Evolutionary conservation across 1,140 invertebrate species (phyloP).

Genomic region (Patella vulgata): DNA sequence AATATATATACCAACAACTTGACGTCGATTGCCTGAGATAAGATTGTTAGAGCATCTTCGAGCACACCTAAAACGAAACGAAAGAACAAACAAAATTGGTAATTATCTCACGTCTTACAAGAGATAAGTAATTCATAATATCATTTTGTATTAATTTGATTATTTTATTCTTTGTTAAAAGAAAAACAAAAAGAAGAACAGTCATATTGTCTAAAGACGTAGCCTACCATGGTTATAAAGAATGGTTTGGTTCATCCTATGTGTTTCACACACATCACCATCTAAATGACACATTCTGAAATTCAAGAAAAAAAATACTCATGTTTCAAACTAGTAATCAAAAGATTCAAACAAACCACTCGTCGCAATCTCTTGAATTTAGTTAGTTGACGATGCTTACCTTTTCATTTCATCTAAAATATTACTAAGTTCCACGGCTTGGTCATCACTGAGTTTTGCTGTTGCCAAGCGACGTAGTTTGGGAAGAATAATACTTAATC

Average conservation of each 20-base stretch:
- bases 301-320: slow-evolving; percentile 14
- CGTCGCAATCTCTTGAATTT: too few species aligned
- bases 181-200: too few species aligned
- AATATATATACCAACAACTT: slow-evolving; percentile 58
- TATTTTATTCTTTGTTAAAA: too few species aligned
- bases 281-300: slow-evolving; percentile 54
- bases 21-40: slow-evolving; percentile 60
- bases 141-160: too few species aligned
- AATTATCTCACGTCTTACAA: too few species aligned
- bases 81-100: too few species aligned
- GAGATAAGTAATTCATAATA: too few species aligned
- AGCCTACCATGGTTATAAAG: slow-evolving; percentile 56
- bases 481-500: slow-evolving; percentile 47
- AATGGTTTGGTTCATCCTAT: slow-evolving; percentile 58
- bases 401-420: slow-evolving; percentile 46
- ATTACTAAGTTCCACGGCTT: slow-evolving; percentile 43
- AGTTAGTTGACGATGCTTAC: slow-evolving; percentile 37
- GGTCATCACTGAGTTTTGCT: slow-evolving; percentile 52
- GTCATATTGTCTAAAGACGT: too few species aligned
- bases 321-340: too few species aligned
- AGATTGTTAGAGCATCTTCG: slow-evolving; percentile 50
- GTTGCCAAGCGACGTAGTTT: slow-evolving; percentile 46
- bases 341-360: too few species aligned
- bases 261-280: slow-evolving; percentile 47
- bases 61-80: slow-evolving; percentile 43